These are phyloP conservation scores for Petrophora chlorosata DNA, from an alignment of 2,888 invertebrate species.

Conservation along the genomic window DNA sequence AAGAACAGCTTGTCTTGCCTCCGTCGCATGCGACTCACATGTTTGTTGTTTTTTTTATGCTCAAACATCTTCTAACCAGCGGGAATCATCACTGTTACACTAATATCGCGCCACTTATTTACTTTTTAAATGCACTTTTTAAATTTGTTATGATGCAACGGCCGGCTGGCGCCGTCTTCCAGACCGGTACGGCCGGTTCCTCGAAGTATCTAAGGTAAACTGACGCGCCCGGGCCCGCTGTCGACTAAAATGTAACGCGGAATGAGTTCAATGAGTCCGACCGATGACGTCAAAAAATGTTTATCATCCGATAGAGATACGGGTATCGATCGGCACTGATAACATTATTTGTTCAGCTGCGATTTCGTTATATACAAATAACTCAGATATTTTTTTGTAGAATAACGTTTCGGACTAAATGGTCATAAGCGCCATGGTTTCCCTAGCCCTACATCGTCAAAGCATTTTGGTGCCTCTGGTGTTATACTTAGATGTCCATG, in stretches of 20 bases:
- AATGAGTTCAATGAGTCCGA: conserved; percentile 16
- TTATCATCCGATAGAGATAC: neutral
- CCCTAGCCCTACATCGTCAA: no score
- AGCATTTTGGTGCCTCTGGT: no score
- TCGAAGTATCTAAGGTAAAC: conserved; percentile 4
- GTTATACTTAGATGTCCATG: no score
- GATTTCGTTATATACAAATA: no score
- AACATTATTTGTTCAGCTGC: no score
- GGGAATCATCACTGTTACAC: no score
- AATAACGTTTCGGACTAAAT: no score
- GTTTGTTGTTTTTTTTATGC: neutral
- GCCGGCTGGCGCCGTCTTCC: neutral
- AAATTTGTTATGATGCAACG: neutral
- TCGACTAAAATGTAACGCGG: conserved; percentile 6
- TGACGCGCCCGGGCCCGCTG: conserved; percentile 8
- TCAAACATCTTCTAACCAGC: no score
- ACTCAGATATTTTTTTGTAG: no score
- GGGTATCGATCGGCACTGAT: neutral
- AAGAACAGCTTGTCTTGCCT: neutral
- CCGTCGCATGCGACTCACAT: neutral
- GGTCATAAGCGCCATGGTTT: no score
- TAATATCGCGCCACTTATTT: no score
- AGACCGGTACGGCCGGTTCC: neutral
- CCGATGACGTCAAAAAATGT: neutral
- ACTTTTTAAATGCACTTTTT: conserved; percentile 1